Evolutionary conservation across 2,888 invertebrate genomes (phyloP).

Genomic region (Vandiemenella viatica): DNA sequence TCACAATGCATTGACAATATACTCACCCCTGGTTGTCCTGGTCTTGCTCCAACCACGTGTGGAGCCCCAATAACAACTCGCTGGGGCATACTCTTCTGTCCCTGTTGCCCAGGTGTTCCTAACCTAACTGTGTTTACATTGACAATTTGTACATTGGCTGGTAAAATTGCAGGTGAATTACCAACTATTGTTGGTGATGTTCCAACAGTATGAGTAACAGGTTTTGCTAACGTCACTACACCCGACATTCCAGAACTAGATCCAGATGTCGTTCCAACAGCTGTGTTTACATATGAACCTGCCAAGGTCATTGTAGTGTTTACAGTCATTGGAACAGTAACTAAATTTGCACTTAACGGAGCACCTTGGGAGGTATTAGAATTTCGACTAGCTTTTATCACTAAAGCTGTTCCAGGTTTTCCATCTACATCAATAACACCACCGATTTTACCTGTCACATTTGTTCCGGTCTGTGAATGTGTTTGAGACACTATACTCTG

Average conservation of each 20-base stretch:
- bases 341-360: slow-evolving; percentile 31
- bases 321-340: slow-evolving; percentile 47
- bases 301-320: slow-evolving; percentile 32
- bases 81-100: slow-evolving; percentile 62
- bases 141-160: slow-evolving; percentile 67
- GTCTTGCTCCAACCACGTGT: slow-evolving; percentile 66
- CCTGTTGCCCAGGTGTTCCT: slow-evolving; percentile 49
- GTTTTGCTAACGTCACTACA: slow-evolving; percentile 49
- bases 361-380: slow-evolving; percentile 20
- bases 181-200: slow-evolving; percentile 45
- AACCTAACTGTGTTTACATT: slow-evolving; percentile 57
- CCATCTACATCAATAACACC: slow-evolving; percentile 18
- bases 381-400: slow-evolving; percentile 26
- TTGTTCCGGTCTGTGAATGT: slow-evolving; percentile 15
- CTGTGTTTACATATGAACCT: slow-evolving; percentile 24
- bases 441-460: slow-evolving; percentile 18
- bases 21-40: slow-evolving; percentile 66
- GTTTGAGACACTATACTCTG: slow-evolving; percentile 21
- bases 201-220: slow-evolving; percentile 36
- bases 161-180: slow-evolving; percentile 46
- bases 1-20: no score
- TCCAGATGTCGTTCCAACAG: slow-evolving; percentile 28
- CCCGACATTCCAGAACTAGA: slow-evolving; percentile 39
- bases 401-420: slow-evolving; percentile 29
- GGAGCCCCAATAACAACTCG: slow-evolving; percentile 71